Conservation (phyloP, 1,140 invertebrate species). For the Muscidifurax raptorellus region DNA sequence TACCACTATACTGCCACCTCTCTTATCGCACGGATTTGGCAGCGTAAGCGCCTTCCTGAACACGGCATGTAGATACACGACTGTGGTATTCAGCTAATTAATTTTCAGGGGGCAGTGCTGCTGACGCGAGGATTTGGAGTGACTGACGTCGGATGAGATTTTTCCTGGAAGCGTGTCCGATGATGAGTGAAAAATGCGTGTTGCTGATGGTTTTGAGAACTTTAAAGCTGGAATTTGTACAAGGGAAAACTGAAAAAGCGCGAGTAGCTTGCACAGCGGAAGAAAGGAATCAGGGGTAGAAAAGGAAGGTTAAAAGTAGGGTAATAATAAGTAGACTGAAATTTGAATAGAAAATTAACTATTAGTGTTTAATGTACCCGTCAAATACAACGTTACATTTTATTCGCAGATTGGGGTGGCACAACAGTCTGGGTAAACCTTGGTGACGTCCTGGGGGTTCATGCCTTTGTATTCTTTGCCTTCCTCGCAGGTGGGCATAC, state of each 20-base stretch:
- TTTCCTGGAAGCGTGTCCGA: too few species aligned
- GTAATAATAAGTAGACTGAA: background rate
- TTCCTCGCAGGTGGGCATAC: background rate
- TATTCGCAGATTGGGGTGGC: background rate
- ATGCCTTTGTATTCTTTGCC: background rate
- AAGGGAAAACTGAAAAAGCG: too few species aligned
- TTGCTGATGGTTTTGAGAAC: too few species aligned
- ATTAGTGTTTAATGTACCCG: too few species aligned
- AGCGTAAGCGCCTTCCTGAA: background rate
- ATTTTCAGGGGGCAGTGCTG: background rate
- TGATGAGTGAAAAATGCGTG: too few species aligned
- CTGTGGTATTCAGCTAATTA: background rate
- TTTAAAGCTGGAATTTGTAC: too few species aligned
- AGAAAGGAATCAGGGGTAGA: too few species aligned
- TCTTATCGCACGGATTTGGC: conserved; percentile 6
- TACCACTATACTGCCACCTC: background rate
- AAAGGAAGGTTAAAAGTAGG: background rate
- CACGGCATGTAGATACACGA: background rate
- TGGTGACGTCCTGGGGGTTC: background rate
- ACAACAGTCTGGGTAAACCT: background rate
- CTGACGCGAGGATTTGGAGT: background rate
- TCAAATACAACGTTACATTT: background rate
- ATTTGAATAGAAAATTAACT: background rate
- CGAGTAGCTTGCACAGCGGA: too few species aligned
- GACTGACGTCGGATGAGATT: too few species aligned